A percentile compares a stretch with the other conserved stretches of the same genome.
Evolutionary conservation across 2,888 invertebrate genomes (phyloP).

Genomic region (Trypoxylon attenuatum): DNA sequence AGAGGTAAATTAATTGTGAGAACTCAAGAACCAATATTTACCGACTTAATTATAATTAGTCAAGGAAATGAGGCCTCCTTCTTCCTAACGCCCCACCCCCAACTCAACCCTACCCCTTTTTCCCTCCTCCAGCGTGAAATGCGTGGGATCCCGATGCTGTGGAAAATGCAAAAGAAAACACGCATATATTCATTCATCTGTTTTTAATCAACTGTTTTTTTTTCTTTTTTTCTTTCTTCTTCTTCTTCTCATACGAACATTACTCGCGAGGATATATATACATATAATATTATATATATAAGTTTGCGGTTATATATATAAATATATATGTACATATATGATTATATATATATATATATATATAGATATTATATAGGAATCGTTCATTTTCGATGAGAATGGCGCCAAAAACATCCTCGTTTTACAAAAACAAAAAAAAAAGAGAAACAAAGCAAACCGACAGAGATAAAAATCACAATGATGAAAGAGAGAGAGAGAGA

Average conservation of each 20-base stretch:
- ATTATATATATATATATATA: conserved; percentile 17
- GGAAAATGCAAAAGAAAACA: conserved; percentile 38
- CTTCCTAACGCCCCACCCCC: too few relatives aligned
- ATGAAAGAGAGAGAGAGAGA: neutral
- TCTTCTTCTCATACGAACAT: conserved; percentile 51
- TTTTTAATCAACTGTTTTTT: conserved; percentile 54
- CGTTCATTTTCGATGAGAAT: conserved; percentile 40
- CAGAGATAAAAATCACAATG: too few relatives aligned
- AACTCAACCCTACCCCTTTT: too few relatives aligned
- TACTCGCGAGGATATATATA: conserved; percentile 21
- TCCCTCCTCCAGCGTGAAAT: conserved; percentile 37
- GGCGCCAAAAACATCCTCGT: conserved; percentile 53
- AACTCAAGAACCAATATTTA: conserved; percentile 58
- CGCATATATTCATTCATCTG: conserved; percentile 57
- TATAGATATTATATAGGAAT: conserved; percentile 24
- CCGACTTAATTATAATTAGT: conserved; percentile 53
- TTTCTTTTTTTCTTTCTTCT: too few relatives aligned
- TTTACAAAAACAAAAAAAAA: conserved; percentile 55
- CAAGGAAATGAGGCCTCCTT: conserved; percentile 61
- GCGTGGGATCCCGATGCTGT: conserved; percentile 46
- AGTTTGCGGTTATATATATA: conserved; percentile 10
- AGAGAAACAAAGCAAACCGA: too few relatives aligned
- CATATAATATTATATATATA: conserved; percentile 46
- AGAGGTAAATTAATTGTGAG: conserved; percentile 57
- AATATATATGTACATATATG: conserved; percentile 32